Base-by-base conservation (phyloP, 2,888 invertebrate species). In the Catocala sponsa region DNA sequence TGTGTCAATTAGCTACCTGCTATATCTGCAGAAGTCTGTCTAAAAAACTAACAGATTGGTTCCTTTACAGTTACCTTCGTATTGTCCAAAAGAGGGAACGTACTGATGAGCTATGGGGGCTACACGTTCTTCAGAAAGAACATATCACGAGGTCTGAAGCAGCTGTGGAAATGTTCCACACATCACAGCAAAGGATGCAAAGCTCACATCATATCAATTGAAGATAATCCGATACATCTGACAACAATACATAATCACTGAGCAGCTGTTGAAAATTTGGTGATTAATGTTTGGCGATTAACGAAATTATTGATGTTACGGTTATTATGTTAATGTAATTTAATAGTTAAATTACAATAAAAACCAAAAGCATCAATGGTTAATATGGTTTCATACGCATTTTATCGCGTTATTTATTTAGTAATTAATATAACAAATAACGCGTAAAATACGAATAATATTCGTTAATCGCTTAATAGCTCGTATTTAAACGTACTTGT, bases 161-260 rank as follows among this genome's bases (percentile, higher is more conserved):
- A 38, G 6, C 54, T 75, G 5, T 61, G 61, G 61, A 55, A 51
- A 11, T 61, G 61, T 55, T 61, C 61, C 5, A 61, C 61, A 1
- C 61, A 61, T 10, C 61, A 61, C 33, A 61, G 61, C 33, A 61
- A 47, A 11, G 61, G 61, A 15, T 61, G 61, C 41, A 61, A 55
- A 35, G 61, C 61, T 0, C 41, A 35, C 15, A 33, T 61, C n/a
- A 15, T 61, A 5, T 44, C 55, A 5, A 13, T 61, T 11, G 50
- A 33, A 33, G 47, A 52, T 0, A 50, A 2, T 12, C 41, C 50
- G 4, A 50, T 60, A 25, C 43, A 50, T 41, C 44, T 38, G 10
- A 51, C 25, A 13, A n/a, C n/a, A 0, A 44, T 5, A 10, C 60
- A 60, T 50, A 60, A 55, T 33, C 60, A 59, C 12, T 59, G 10